Conservation (phyloP, 2,888 invertebrate species). For the Mythimna ferrago region DNA sequence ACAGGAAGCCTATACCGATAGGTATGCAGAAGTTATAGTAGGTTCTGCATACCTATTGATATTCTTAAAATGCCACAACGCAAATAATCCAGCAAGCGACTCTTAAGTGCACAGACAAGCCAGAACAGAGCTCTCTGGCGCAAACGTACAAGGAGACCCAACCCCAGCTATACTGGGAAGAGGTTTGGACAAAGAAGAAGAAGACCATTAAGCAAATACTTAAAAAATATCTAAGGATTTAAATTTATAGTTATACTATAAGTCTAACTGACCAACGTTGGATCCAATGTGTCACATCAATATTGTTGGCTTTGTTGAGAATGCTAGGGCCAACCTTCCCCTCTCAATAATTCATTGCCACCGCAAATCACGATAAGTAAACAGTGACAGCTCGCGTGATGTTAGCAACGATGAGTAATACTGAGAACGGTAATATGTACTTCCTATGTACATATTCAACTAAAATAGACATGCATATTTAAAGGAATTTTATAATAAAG, state of each 20-base stretch:
- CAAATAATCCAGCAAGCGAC: no score
- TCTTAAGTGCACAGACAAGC: no score
- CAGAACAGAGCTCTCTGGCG: no score
- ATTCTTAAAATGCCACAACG: background rate
- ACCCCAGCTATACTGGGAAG: no score
- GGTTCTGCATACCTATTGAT: no score
- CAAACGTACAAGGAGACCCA: no score
- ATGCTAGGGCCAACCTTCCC: slow-evolving; percentile 48
- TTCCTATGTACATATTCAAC: slow-evolving; percentile 23
- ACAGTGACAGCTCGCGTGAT: slow-evolving; percentile 76
- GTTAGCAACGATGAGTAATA: slow-evolving; percentile 70
- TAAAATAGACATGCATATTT: background rate
- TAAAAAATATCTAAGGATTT: background rate
- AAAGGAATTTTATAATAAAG: background rate
- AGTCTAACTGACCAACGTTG: slow-evolving; percentile 24
- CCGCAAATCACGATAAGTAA: slow-evolving; percentile 76
- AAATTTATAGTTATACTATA: no score
- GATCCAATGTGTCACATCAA: slow-evolving; percentile 22
- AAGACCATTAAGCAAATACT: no score
- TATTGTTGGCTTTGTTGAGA: slow-evolving; percentile 16
- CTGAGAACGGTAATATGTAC: slow-evolving; percentile 12
- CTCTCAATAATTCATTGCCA: slow-evolving; percentile 73
- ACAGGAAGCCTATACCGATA: no score
- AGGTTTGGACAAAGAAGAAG: no score
- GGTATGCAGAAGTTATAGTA: no score